phyloP scores from a whole-genome alignment of 2,888 invertebrate genomes.

The Coelopa pilipes region DNA sequence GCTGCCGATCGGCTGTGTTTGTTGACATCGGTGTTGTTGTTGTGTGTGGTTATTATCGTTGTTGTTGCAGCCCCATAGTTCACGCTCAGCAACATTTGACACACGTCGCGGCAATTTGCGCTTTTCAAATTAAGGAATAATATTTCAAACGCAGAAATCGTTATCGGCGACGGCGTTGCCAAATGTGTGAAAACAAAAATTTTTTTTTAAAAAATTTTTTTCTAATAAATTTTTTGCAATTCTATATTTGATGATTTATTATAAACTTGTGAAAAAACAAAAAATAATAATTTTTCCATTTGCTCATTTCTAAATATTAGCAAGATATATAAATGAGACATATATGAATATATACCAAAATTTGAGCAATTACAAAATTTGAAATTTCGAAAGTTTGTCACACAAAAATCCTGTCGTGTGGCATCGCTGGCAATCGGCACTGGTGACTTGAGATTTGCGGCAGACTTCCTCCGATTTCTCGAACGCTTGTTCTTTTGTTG shows the following conservation, averaged over 20 bases:
- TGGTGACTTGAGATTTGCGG: too few relatives aligned
- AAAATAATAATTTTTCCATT: too few relatives aligned
- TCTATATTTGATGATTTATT: too few relatives aligned
- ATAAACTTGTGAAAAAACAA: too few relatives aligned
- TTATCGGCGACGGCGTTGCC: conserved; percentile 1
- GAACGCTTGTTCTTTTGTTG: too few relatives aligned
- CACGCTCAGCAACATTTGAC: conserved; percentile 49
- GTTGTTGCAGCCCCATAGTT: conserved; percentile 36
- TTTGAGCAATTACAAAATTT: neutral
- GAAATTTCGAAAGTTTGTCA: too few relatives aligned
- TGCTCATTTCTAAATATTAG: neutral
- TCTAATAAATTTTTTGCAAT: neutral
- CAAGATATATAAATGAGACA: neutral
- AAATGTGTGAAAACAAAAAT: neutral
- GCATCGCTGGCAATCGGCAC: neutral
- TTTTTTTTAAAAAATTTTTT: neutral
- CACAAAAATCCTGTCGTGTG: neutral
- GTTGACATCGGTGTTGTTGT: conserved; percentile 9
- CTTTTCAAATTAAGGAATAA: conserved; percentile 23
- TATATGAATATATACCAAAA: neutral
- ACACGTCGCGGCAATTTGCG: conserved; percentile 50
- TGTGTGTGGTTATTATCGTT: conserved; percentile 35
- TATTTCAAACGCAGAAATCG: neutral
- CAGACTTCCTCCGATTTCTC: too few relatives aligned
- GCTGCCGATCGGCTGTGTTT: conserved; percentile 14